These are phyloP conservation scores for Lineus longissimus DNA, from an alignment of 1,140 invertebrate species.

Conservation along the genomic window DNA sequence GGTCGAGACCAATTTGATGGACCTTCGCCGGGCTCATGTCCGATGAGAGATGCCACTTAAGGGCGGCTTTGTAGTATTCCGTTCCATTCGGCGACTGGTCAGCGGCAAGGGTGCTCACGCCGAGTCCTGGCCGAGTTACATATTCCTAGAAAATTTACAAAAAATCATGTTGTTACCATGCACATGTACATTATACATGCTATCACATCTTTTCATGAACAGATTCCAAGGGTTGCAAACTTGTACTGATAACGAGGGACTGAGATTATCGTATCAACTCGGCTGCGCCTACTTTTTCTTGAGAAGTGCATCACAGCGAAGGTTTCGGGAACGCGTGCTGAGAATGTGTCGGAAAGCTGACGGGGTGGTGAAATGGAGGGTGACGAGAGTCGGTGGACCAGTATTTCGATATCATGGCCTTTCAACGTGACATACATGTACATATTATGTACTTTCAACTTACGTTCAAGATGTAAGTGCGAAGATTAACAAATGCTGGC, in stretches of 20 bases:
- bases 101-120: conserved; percentile 24
- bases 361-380: no score
- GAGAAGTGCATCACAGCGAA: no score
- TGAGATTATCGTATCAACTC: not conserved
- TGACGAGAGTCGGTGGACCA: no score
- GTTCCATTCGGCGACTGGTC: conserved; percentile 27
- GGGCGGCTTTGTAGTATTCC: conserved; percentile 37
- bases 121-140: conserved; percentile 32
- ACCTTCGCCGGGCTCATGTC: conserved; percentile 42
- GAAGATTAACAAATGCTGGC: not conserved
- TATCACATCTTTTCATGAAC: not conserved
- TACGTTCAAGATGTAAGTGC: not conserved
- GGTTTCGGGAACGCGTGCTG: no score
- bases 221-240: not conserved
- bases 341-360: no score
- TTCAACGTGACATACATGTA: not conserved
- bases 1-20: conserved; percentile 45
- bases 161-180: not conserved
- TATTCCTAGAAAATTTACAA: conserved; percentile 32
- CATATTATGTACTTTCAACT: no score
- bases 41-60: conserved; percentile 47
- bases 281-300: not conserved
- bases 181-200: not conserved
- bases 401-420: not conserved
- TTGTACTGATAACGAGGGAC: not conserved